Conservation (phyloP, 2,113 vertebrate species). For the Progne subis region DNA sequence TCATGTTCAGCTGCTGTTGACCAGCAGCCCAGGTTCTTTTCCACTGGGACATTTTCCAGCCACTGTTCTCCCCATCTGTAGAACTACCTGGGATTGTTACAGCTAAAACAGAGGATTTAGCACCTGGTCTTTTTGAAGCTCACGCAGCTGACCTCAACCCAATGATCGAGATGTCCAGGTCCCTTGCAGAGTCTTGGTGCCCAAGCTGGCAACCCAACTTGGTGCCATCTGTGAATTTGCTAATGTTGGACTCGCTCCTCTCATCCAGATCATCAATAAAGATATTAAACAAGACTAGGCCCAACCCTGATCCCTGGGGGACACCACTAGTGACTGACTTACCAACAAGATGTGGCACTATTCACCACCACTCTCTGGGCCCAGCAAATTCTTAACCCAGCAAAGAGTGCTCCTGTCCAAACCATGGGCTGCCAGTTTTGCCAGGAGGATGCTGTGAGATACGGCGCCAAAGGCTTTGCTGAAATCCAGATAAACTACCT, state of each 20-base stretch:
- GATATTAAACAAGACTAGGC: neutral
- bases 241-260: neutral
- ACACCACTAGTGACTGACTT: neutral
- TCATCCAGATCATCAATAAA: neutral
- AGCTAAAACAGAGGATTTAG: neutral
- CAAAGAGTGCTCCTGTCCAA: neutral
- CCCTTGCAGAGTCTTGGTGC: neutral
- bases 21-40: neutral
- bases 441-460: neutral
- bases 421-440: neutral
- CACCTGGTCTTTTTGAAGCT: neutral
- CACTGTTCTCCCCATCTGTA: neutral
- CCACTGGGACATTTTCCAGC: neutral
- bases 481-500: neutral
- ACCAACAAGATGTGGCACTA: rapidly evolving
- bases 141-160: neutral
- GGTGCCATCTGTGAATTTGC: neutral
- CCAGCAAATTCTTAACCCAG: neutral
- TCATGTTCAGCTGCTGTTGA: neutral
- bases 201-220: neutral
- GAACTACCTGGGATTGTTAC: neutral
- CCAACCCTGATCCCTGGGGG: neutral
- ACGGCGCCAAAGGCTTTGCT: rapidly evolving
- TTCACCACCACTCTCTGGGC: no score
- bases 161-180: neutral